Evolutionary conservation across 2,888 invertebrate genomes (phyloP), one percentile per base, ranked within the genome.

Genomic region (Scelioninae gen. 1): DNA sequence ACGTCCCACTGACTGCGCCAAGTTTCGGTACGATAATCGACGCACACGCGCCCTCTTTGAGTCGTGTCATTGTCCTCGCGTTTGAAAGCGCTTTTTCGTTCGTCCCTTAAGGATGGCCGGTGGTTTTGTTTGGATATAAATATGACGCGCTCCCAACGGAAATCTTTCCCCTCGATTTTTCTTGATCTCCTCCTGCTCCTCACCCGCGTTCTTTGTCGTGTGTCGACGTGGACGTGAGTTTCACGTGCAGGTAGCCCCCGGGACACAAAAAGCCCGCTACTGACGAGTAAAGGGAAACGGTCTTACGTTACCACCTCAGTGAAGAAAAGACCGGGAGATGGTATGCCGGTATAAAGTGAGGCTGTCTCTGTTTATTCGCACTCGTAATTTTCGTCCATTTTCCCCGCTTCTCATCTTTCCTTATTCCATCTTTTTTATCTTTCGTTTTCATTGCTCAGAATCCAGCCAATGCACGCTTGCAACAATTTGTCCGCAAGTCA

Each of bases 111-210:
- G 60, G 43, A 76, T 40, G 45, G 31, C 68, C 66, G 47, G 58
- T 66, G 66, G 75, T 65, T 58, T 66, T 60, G 66, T 76, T 66
- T 76, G 58, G 60, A 66, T 65, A 76, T 76, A 76, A 76, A 76
- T 76, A 68, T 76, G 51, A 76, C 75, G 49, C 29, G 58, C 53
- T 53, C 43, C 63, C 68, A 76, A 76, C 76, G 66, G 76, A 76
- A 76, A 76, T 77, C 62, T 65, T 56, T 16, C 56, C 68, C 66
- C 65, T 76, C 13, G 11, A 45, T 47, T 58, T 68, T 43, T 60
- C 29, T 62, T 40, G 31, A 31, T 16, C 51, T 11, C 34, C n/a
- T n/a, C 55, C 43, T 51, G 9, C 40, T 53, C 32, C 13, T 8
- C 29, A 47, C 45, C 6, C 9, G 10, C 40, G 10, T 76, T 68